These are phyloP conservation scores for Desmodus rotundus DNA, from an alignment of 2,113 vertebrate genomes.

Conservation along the genomic window DNA sequence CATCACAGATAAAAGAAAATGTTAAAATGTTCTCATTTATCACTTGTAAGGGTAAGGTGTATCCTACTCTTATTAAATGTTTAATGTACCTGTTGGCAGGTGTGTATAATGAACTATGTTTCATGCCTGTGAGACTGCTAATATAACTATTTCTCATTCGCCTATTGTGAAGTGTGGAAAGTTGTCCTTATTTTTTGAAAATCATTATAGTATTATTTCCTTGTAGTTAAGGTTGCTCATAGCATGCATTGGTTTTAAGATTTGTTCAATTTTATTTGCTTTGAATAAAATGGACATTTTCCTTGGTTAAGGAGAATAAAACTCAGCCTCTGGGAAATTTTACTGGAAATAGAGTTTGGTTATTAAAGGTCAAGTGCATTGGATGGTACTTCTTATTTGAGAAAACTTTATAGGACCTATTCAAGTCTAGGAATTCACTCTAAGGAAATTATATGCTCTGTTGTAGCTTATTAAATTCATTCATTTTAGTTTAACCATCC, in stretches of 20 bases:
- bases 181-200: background rate
- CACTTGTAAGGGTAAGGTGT: slow-evolving; percentile 24
- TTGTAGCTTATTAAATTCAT: background rate
- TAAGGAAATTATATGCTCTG: background rate
- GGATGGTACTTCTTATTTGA: background rate
- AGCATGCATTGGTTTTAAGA: background rate
- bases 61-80: slow-evolving; percentile 60
- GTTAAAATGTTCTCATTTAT: slow-evolving; percentile 55
- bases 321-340: background rate
- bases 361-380: slow-evolving; percentile 29
- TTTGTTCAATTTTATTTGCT: slow-evolving; percentile 31
- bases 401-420: background rate
- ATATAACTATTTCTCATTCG: slow-evolving; percentile 30
- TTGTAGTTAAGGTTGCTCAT: slow-evolving; percentile 4
- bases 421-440: background rate
- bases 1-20: slow-evolving; percentile 1
- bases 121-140: background rate
- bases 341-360: slow-evolving; percentile 17
- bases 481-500: background rate
- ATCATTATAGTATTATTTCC: background rate
- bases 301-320: slow-evolving; percentile 32
- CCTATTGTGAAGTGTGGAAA: slow-evolving; percentile 16
- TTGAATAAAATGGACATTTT: slow-evolving; percentile 42
- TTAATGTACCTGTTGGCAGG: slow-evolving; percentile 56
- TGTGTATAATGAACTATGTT: slow-evolving; percentile 57